Percentiles rank a stretch among this genome's conserved stretches.
These are phyloP conservation scores for Orthonyx spaldingii DNA, from an alignment of 2,113 vertebrate species.

Conservation along the genomic window DNA sequence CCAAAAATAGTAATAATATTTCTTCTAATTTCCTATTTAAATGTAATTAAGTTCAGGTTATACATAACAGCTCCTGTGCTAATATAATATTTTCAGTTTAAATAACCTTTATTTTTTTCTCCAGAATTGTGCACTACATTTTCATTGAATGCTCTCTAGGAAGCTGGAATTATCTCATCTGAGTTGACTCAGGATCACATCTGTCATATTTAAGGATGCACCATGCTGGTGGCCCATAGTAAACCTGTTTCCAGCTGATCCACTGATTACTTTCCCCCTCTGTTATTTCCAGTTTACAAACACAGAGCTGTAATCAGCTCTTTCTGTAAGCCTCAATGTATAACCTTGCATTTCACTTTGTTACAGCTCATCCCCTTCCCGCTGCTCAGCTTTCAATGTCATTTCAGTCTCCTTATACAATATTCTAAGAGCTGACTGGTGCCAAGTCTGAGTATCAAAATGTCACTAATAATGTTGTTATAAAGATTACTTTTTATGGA, in stretches of 20 bases:
- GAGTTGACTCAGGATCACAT: background rate
- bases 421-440: background rate
- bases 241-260: slow-evolving; percentile 4
- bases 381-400: background rate
- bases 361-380: background rate
- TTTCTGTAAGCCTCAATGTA: background rate
- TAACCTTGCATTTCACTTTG: background rate
- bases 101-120: background rate
- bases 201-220: background rate
- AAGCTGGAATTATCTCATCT: background rate
- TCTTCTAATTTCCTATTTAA: background rate
- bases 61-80: background rate
- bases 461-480: background rate
- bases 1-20: background rate
- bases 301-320: background rate
- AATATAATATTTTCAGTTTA: background rate
- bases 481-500: background rate
- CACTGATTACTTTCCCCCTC: background rate
- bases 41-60: background rate
- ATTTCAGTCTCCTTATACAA: background rate
- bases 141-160: background rate
- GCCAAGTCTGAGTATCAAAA: background rate
- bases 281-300: background rate
- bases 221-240: background rate
- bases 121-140: background rate